Evolutionary conservation across 1,140 invertebrate genomes (phyloP).

Genomic region (Drosophila ogumai): DNA sequence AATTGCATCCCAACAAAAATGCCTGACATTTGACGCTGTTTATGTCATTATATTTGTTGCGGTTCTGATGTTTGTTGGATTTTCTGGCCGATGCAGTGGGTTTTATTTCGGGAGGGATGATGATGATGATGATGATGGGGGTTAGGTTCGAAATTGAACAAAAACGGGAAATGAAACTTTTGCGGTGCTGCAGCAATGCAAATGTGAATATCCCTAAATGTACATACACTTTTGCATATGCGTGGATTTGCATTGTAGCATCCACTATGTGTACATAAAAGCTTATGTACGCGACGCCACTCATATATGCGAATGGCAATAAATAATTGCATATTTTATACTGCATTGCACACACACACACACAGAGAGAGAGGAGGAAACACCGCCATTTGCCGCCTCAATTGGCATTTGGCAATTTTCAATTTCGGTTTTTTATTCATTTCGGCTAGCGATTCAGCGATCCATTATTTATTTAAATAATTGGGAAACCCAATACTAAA

Average conservation of each 20-base stretch:
- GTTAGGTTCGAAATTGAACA: background rate
- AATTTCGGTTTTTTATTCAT: constrained; percentile 51
- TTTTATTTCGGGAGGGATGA: background rate
- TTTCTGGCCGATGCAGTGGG: background rate
- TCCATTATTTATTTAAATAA: constrained; percentile 79
- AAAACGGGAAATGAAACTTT: constrained; percentile 72
- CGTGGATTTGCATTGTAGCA: constrained; percentile 5
- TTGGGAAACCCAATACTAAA: constrained; percentile 55
- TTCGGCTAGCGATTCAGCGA: constrained; percentile 27
- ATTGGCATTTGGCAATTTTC: constrained; percentile 69
- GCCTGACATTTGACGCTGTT: constrained; percentile 14
- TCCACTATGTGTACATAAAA: constrained; percentile 4
- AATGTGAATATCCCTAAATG: constrained; percentile 37
- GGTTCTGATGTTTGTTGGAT: constrained; percentile 4
- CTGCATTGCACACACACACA: constrained; percentile 33
- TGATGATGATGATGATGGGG: background rate
- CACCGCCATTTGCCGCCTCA: constrained; percentile 45
- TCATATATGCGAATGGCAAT: constrained; percentile 9
- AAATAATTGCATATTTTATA: constrained; percentile 73
- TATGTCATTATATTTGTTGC: constrained; percentile 25
- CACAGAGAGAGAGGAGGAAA: constrained; percentile 13
- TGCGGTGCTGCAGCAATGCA: constrained; percentile 55
- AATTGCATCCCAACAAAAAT: background rate
- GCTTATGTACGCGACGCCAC: constrained; percentile 10
- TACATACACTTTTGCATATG: constrained; percentile 20